Percentiles rank a stretch among this genome's conserved stretches.
Evolutionary conservation across 2,888 invertebrate species (phyloP).

Genomic region (Tenthredo amoena): DNA sequence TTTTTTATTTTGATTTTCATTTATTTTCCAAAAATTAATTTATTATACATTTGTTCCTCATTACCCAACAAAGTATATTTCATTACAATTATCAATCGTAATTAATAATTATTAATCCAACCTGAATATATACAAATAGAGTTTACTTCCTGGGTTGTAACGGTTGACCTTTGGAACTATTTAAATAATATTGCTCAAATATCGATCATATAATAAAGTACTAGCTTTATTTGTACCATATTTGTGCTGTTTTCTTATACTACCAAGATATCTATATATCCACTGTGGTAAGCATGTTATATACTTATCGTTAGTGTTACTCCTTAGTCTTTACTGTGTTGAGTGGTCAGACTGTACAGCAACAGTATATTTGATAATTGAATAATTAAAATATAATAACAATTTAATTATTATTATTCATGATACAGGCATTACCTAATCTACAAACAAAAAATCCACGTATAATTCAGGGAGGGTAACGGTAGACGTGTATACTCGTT

Average conservation of each 20-base stretch:
- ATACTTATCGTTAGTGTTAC: neutral
- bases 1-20: neutral
- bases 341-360: conserved; percentile 33
- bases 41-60: neutral
- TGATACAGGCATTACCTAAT: neutral
- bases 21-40: neutral
- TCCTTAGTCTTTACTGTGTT: neutral
- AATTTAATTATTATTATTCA: neutral
- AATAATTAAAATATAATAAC: neutral
- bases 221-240: conserved; percentile 27
- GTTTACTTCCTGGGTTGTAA: conserved; percentile 17
- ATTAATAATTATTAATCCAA: neutral
- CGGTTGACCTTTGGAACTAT: neutral
- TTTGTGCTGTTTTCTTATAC: conserved; percentile 8
- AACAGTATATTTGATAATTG: neutral
- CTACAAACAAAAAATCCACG: neutral
- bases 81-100: conserved; percentile 4
- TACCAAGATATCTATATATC: conserved; percentile 1
- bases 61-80: neutral
- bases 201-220: conserved; percentile 25
- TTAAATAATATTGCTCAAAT: conserved; percentile 37
- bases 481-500: neutral
- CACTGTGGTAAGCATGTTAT: neutral
- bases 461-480: neutral
- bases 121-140: conserved; percentile 14